Conservation (phyloP, 2,888 invertebrate species). For the Fabriciana adippe region DNA sequence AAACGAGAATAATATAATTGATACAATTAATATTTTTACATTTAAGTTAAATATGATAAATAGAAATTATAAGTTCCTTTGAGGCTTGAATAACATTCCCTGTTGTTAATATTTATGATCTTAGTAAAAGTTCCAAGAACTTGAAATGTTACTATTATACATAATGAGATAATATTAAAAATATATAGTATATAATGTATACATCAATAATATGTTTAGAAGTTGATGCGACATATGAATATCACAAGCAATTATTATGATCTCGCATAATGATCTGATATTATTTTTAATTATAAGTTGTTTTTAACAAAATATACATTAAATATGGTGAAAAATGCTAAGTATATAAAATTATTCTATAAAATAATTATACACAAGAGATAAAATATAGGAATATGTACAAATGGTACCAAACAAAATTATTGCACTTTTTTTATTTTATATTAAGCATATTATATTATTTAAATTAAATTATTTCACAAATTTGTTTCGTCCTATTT, state of each 20-base stretch:
- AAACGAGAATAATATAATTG: too few species aligned
- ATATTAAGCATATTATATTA: not conserved
- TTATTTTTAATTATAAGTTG: not conserved
- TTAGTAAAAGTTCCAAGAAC: constrained; percentile 6
- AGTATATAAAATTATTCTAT: too few species aligned
- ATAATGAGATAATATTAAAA: too few species aligned
- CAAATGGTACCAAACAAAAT: too few species aligned
- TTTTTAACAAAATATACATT: not conserved
- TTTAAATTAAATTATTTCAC: constrained; percentile 13
- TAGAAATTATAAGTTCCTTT: too few species aligned
- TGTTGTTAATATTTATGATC: not conserved
- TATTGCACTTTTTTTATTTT: not conserved
- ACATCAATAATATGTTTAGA: too few species aligned
- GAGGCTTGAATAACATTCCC: not conserved
- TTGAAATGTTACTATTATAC: not conserved
- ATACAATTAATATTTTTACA: too few species aligned
- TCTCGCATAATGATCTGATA: constrained; percentile 14
- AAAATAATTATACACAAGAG: not conserved
- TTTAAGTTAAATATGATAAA: too few species aligned
- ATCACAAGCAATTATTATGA: constrained; percentile 2
- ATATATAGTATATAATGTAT: too few species aligned
- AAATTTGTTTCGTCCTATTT: constrained; percentile 17
- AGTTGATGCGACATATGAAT: not conserved
- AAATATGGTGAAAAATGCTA: not conserved
- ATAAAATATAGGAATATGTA: not conserved